Evolutionary conservation across 2,888 invertebrate genomes (phyloP), one percentile per base, ranked within the genome.

Genomic region (Pyrochroa serraticornis): DNA sequence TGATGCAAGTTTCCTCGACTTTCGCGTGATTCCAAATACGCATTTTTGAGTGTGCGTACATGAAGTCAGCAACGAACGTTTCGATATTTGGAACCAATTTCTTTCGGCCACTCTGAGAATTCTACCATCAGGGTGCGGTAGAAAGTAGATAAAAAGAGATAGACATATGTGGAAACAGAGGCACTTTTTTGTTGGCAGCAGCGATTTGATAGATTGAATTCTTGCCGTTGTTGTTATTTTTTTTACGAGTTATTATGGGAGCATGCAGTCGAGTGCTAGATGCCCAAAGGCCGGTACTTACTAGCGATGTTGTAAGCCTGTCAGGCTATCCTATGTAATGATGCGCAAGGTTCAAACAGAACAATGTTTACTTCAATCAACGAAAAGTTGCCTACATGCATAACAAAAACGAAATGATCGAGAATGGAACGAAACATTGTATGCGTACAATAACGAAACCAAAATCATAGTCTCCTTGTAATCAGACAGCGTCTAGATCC

Each of bases 321-420:
- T 84, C 83, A 83, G 84, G 85, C 85, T 85, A 86, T 86, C 86
- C 86, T 86, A 86, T 85, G 85, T 84, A 85, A 85, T 85, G 86
- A 84, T 84, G 85, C 85, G 87, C 84, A 88, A 77, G 86, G 87
- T 81, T 82, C 87, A 87, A 88, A 87, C 85, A 87, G 84, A 87
- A 87, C 84, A 86, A 75, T 86, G 84, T 87, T 86, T 86, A 81
- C 80, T 81, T 86, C 83, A 69, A 71, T 74, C 71, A 75, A 75
- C 66, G 69, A 70, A 75, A 73, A 67, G 57, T 69, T 63, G 68
- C 66, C 62, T 66, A 62, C 73, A 74, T 73, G 74, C 75, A 69
- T 50, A 69, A 67, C 53, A 45, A 54, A 65, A 63, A 52, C 49
- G 32, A 62, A 55, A 50, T 37, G 32, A 48, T 41, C 37, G 12